Percentiles rank a stretch among this genome's conserved stretches.
These are phyloP conservation scores for Gastrophysa polygoni DNA, from an alignment of 2,888 invertebrate species.

Conservation along the genomic window DNA sequence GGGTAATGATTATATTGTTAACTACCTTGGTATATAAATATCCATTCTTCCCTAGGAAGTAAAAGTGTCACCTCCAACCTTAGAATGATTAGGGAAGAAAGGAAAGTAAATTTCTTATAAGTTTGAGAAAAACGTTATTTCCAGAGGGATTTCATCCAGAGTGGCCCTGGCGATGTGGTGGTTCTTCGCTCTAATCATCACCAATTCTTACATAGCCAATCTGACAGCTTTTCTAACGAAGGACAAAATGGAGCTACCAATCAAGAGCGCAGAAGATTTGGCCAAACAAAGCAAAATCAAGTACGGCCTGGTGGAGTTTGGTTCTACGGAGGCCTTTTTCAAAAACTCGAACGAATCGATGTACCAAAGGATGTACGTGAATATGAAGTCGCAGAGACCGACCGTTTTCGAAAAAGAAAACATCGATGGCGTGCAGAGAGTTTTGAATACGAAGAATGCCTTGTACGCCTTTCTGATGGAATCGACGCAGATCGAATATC, in stretches of 20 bases:
- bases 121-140: conserved; percentile 25
- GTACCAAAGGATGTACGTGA: conserved; percentile 47
- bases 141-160: conserved; percentile 85
- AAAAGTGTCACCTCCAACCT: no score
- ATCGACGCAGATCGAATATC: conserved; percentile 93
- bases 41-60: no score
- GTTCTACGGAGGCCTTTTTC: conserved; percentile 91
- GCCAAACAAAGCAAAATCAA: conserved; percentile 95
- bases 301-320: conserved; percentile 83
- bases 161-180: conserved; percentile 91
- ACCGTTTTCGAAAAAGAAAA: conserved; percentile 84
- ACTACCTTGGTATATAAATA: no score
- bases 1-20: no score
- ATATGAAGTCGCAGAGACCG: conserved; percentile 81
- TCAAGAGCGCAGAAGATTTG: conserved; percentile 89
- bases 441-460: conserved; percentile 76
- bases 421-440: conserved; percentile 84
- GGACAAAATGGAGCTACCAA: conserved; percentile 85
- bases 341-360: conserved; percentile 62
- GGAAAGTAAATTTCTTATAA: no score
- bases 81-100: no score
- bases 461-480: conserved; percentile 96
- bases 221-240: conserved; percentile 92
- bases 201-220: conserved; percentile 94
- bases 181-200: conserved; percentile 88